Evolutionary conservation across 2,797 vertebrate genomes (phyloP).

Genomic region (Poecile montanus): DNA sequence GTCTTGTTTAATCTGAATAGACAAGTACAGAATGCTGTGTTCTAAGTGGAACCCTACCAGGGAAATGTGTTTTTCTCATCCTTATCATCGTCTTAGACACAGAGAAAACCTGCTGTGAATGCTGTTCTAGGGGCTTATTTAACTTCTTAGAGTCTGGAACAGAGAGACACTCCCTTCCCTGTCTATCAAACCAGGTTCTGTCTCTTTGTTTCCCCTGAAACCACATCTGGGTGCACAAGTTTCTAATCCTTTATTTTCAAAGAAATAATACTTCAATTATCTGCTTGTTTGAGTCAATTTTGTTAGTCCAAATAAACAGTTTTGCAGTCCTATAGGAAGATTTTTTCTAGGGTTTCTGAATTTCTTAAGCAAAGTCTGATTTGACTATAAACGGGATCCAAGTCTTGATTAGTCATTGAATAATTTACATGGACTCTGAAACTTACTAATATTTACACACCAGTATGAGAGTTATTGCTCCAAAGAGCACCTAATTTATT

Average conservation of each 20-base stretch:
- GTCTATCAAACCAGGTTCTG: background rate
- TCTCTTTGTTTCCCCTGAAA: background rate
- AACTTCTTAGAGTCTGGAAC: constrained; percentile 5
- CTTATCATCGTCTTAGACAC: constrained; percentile 44
- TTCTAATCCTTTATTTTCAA: constrained; percentile 35
- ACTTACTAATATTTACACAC: background rate
- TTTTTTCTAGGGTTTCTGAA: background rate
- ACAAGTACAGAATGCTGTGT: constrained; percentile 68
- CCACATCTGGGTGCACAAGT: background rate
- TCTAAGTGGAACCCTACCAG: constrained; percentile 60
- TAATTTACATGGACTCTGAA: background rate
- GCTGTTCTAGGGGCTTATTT: constrained; percentile 18
- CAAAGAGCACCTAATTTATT: background rate
- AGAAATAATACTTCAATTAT: background rate
- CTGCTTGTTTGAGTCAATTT: background rate
- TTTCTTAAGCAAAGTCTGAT: background rate
- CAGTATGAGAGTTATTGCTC: background rate
- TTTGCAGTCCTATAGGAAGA: background rate
- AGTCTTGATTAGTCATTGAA: background rate
- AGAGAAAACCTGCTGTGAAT: background rate
- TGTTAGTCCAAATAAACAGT: background rate
- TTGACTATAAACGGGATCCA: background rate
- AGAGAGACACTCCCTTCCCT: background rate
- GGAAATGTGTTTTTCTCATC: constrained; percentile 54
- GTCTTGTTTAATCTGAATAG: constrained; percentile 59